phyloP scores from a whole-genome alignment of 2,797 vertebrate genomes.

The Lepus oiostolus region DNA sequence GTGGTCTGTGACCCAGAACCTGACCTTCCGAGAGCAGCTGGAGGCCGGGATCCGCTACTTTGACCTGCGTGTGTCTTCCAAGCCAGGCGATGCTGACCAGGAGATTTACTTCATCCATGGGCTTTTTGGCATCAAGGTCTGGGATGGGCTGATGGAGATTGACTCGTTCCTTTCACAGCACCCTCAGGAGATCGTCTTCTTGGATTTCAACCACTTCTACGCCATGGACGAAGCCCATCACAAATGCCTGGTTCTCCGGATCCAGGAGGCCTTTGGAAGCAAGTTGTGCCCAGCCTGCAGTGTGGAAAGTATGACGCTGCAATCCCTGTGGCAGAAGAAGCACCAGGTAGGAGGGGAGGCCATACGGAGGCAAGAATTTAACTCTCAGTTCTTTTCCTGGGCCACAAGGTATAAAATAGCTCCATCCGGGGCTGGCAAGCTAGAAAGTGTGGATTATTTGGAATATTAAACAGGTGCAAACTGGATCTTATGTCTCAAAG shows the following conservation, averaged over 20 bases:
- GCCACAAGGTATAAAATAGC: not conserved
- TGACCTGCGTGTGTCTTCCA: constrained; percentile 97
- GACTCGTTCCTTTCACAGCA: constrained; percentile 93
- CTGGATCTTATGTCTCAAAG: not conserved
- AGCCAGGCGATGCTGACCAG: constrained; percentile 92
- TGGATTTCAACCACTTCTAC: constrained; percentile 99
- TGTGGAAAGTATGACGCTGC: constrained; percentile 94
- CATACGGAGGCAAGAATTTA: not conserved
- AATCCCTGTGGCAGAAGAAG: constrained; percentile 94
- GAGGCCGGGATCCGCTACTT: constrained; percentile 98
- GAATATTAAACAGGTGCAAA: not conserved
- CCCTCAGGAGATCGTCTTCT: constrained; percentile 94
- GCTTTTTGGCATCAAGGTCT: constrained; percentile 96
- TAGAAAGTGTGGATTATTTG: not conserved
- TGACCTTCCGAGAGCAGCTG: constrained; percentile 97
- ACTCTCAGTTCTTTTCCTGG: not conserved
- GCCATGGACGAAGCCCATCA: constrained; percentile 96
- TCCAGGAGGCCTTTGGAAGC: constrained; percentile 93
- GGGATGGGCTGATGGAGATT: constrained; percentile 95
- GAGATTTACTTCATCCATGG: constrained; percentile 98
- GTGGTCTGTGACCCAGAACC: constrained; percentile 98
- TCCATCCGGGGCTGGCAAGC: not conserved
- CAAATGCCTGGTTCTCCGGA: constrained; percentile 91
- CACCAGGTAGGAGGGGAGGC: constrained; percentile 91
- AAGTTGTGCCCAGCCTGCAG: constrained; percentile 92